Base-by-base conservation (phyloP, 2,797 vertebrate genomes). In the Hozukius guyotensis region DNA sequence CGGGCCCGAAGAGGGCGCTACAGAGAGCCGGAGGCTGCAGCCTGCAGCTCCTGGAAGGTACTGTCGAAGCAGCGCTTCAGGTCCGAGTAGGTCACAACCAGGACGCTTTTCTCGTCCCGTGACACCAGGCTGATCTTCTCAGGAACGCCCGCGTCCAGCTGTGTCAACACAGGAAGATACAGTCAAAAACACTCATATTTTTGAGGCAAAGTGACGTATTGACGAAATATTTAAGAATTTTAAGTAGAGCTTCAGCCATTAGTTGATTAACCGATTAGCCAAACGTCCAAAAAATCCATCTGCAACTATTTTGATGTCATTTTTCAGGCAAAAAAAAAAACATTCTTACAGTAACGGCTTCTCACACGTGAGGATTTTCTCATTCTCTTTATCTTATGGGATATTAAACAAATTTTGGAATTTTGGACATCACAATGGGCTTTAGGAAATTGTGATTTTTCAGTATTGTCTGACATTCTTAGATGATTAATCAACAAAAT, bases 41-140 rank as follows among this genome's bases (percentile, higher is more conserved):
- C 96, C 92, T 98, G 96, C 95, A 99, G 97, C 97, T 99, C 99
- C 95, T 99, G 98, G 95, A 99, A 99, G 96, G 99, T 99, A 91
- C 98, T 99, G 94, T 99, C 98, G 89, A 99, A 99, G 96, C 99
- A 99, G 93, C 98, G 98, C 94, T 99, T 99, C 93, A 99, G 96
- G 96, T 99, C 99, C 42, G 98, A 99, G 94, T 99, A 99, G 57
- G 98, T 99, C 93, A 99, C 98, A 93, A 99, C 99, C 89, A 99
- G 96, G 81, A 98, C 97, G 68, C 98, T 99, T 95, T 99, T 99
- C 96, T 99, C 99, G 55, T 99, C 99, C 92, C 99, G 97, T 88
- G 98, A 99, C 93, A 99, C 97, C 93, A 99, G 95, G 93, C 98
- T 99, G 93, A 99, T 99, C 96, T 99, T 99, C 96, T 99, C 99